phyloP scores from a whole-genome alignment of 2,113 vertebrate species.

The Casuarius casuarius region DNA sequence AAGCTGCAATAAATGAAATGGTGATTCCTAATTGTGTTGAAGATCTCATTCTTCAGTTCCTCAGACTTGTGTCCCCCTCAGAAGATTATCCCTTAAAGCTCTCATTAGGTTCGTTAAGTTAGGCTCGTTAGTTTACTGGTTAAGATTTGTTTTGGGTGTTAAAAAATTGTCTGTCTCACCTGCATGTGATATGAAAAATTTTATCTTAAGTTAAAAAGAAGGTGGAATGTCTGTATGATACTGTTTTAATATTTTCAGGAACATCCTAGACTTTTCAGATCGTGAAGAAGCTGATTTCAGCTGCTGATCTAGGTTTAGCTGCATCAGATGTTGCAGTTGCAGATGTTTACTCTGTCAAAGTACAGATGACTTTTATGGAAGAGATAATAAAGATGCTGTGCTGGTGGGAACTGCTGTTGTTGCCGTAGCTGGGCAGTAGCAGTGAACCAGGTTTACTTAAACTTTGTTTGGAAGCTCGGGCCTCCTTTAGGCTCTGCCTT shows the following conservation, averaged over 20 bases:
- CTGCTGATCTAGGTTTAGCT: neutral
- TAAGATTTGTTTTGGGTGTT: neutral
- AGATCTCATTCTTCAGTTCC: neutral
- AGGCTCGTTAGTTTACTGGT: neutral
- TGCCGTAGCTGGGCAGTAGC: neutral
- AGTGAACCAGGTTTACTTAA: neutral
- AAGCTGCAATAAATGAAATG: neutral
- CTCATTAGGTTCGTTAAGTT: neutral
- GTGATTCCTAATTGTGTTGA: neutral
- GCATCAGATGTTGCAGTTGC: neutral
- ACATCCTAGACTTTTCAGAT: neutral
- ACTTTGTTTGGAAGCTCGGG: neutral
- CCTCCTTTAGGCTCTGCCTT: neutral
- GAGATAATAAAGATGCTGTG: neutral
- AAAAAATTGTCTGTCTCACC: neutral
- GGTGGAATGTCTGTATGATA: neutral
- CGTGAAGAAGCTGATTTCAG: neutral
- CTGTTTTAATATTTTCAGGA: neutral
- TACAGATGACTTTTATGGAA: neutral
- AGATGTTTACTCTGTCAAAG: neutral
- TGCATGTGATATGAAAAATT: neutral
- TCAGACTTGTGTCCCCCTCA: neutral
- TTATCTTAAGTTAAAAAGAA: neutral
- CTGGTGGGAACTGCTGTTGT: neutral
- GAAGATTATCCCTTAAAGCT: neutral